Conservation (phyloP, 2,888 invertebrate species). For the Leptinotarsa peninsularis region DNA sequence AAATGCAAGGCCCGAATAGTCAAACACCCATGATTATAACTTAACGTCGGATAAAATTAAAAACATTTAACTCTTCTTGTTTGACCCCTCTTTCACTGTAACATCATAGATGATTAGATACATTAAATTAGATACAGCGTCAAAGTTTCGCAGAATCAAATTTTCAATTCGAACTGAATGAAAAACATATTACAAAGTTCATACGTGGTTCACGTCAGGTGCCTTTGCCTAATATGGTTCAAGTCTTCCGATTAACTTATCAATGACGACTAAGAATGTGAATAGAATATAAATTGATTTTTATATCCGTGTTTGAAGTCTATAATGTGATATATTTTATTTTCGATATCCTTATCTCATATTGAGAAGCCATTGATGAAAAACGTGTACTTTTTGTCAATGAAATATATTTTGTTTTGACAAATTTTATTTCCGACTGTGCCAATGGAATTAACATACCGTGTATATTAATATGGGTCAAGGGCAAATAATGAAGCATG, state of each 20-base stretch:
- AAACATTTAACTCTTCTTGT: too few relatives aligned
- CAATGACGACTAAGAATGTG: background rate
- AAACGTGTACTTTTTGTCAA: conserved; percentile 8
- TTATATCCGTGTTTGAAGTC: background rate
- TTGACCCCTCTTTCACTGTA: too few relatives aligned
- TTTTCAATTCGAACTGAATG: background rate
- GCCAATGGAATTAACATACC: background rate
- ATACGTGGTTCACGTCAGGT: background rate
- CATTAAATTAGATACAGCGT: too few relatives aligned
- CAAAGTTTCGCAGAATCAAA: background rate
- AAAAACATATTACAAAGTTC: background rate
- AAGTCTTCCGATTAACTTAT: background rate
- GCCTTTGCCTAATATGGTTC: background rate
- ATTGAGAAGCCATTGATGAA: background rate
- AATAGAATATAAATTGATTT: conserved; percentile 10
- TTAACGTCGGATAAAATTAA: too few relatives aligned
- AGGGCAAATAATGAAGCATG: background rate
- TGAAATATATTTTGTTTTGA: background rate
- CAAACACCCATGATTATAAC: too few relatives aligned
- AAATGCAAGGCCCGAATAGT: too few relatives aligned
- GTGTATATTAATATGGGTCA: background rate
- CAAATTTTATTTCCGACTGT: conserved; percentile 7
- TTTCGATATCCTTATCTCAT: background rate
- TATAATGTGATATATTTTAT: background rate
- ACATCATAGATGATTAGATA: too few relatives aligned